Evolutionary conservation across 1,140 invertebrate species (phyloP), one percentile per base, ranked within the genome.

Genomic region (Schlechtendalia chinensis): DNA sequence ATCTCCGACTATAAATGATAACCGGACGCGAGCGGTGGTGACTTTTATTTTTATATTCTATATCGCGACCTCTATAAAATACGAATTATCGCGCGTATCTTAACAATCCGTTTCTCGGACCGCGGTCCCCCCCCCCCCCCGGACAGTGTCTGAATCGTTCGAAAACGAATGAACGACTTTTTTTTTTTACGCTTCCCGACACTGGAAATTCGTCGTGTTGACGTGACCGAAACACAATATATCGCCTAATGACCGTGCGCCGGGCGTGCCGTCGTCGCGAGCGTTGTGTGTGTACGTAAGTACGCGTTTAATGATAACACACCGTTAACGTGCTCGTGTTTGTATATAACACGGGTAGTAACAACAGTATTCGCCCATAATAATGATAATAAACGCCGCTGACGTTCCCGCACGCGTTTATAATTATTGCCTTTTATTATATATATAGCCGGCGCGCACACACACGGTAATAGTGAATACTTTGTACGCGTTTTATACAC

Each of bases 191-290:
- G 4, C 1, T 22, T 11, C 56, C 5, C 6, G 16, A 5, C 39
- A 5, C n/a, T 32, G 32, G 22, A 47, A 69, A 47, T 69, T 24
- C 39, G n/a, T 47, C 32, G 32, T 8, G 45, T 45, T 22, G 19
- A 69, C 65, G n/a, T 5, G 32, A 69, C 22, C 72, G 27, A 75
- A 75, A 75, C 72, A 75, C 72, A 75, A 75, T 75, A 54, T 22
- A 19, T 32, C 29, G 54, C 72, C 22, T 75, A 75, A 75, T 75
- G 71, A 75, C 71, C 45, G n/a, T 17, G 32, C 29, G n/a, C 65
- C 65, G 12, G n/a, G 2, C 19, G 11, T 32, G 39, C 65, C 61
- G 10, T 6, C 19, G 65, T 10, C 22, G n/a, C 22, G 22, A 39
- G 19, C 45, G 65, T 69, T 22, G 14, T 39, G 6, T 12, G 65